Percentiles rank a stretch among this genome's conserved stretches.
Conservation (phyloP, 2,113 vertebrate genomes). For the Macquaria ambigua region DNA sequence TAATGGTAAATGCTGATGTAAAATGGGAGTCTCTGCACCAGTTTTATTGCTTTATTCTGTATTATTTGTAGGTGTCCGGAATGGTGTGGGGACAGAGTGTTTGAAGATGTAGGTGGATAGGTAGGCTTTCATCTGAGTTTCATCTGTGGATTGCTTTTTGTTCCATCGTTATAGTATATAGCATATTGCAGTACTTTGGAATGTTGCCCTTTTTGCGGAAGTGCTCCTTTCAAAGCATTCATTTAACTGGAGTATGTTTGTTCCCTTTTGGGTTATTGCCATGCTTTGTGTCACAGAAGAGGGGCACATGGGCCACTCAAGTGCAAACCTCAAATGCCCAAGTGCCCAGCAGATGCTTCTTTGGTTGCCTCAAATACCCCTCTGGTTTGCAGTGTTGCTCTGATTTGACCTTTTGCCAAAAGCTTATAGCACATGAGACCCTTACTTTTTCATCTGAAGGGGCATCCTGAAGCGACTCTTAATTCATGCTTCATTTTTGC, state of each 20-base stretch:
- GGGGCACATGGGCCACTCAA: background rate
- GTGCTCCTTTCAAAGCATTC: background rate
- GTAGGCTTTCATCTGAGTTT: background rate
- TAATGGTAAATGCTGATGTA: background rate
- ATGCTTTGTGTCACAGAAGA: slow-evolving; percentile 19
- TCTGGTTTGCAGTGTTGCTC: background rate
- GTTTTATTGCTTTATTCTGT: background rate
- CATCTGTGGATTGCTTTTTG: background rate
- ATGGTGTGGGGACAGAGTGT: background rate
- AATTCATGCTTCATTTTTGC: background rate
- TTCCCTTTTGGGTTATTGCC: background rate
- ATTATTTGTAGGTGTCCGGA: background rate
- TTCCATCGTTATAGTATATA: background rate
- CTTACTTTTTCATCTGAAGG: background rate
- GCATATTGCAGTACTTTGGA: background rate
- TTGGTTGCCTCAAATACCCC: background rate
- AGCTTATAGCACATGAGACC: background rate
- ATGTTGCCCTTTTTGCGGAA: background rate
- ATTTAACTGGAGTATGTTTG: background rate
- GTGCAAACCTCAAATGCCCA: slow-evolving; percentile 35
- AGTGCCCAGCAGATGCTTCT: slow-evolving; percentile 20
- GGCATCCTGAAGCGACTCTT: background rate
- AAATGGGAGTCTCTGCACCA: background rate
- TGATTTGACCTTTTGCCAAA: background rate
- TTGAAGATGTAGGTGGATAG: background rate